These are phyloP conservation scores for Trissolcus brochymenae DNA, from an alignment of 2,888 invertebrate species.

Conservation along the genomic window DNA sequence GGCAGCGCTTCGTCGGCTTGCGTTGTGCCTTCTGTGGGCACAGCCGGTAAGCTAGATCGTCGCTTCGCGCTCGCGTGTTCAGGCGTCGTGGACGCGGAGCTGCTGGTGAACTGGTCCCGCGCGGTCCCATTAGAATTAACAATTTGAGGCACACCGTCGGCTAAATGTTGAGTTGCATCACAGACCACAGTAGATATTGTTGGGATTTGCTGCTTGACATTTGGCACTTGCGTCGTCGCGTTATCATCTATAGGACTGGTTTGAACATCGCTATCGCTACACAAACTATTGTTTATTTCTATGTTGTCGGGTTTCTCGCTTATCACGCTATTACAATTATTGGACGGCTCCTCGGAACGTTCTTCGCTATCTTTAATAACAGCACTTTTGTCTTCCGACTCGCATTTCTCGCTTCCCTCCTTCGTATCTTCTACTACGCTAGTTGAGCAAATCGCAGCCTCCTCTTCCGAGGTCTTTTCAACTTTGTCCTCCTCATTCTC, in stretches of 20 bases:
- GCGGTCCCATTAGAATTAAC: slow-evolving; percentile 69
- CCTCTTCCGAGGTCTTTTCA: slow-evolving; percentile 18
- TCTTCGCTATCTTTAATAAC: slow-evolving; percentile 71
- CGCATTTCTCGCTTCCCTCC: slow-evolving; percentile 59
- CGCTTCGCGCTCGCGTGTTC: slow-evolving; percentile 76
- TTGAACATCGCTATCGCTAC: slow-evolving; percentile 73
- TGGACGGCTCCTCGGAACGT: slow-evolving; percentile 74
- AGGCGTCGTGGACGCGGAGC: slow-evolving; percentile 64
- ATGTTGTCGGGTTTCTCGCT: slow-evolving; percentile 71
- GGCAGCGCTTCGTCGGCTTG: slow-evolving; percentile 67
- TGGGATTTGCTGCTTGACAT: slow-evolving; percentile 78
- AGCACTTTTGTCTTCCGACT: slow-evolving; percentile 69
- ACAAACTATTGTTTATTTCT: slow-evolving; percentile 72
- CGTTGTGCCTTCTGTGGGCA: slow-evolving; percentile 69
- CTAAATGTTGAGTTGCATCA: slow-evolving; percentile 80
- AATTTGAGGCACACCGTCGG: slow-evolving; percentile 74
- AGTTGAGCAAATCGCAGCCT: slow-evolving; percentile 68
- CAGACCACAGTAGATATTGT: slow-evolving; percentile 84
- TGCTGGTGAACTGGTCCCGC: slow-evolving; percentile 67
- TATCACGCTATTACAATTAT: slow-evolving; percentile 74
- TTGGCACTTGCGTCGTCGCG: slow-evolving; percentile 74
- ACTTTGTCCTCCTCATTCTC: slow-evolving; percentile 25
- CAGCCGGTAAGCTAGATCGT: slow-evolving; percentile 81
- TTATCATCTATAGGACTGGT: slow-evolving; percentile 72
- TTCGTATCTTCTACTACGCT: slow-evolving; percentile 68